Conservation (phyloP, 1,140 invertebrate genomes). For the Drosophila aff. region DNA sequence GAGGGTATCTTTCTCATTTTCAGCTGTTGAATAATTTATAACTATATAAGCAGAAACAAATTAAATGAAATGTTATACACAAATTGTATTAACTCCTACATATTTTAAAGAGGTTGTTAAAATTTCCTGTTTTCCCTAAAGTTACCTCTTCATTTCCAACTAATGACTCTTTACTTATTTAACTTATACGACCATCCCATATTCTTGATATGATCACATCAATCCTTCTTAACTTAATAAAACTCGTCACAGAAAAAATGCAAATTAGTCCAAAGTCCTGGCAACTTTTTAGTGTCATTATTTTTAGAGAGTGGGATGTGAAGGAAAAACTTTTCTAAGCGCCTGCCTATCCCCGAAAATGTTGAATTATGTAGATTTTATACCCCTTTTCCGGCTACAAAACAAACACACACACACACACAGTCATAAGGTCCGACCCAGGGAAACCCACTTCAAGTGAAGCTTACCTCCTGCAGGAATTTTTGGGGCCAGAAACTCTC, state of each 20-base stretch:
- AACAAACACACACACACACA: conserved; percentile 3
- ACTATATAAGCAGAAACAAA: background rate
- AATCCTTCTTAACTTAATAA: conserved; percentile 32
- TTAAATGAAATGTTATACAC: background rate
- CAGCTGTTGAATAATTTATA: background rate
- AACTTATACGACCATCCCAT: conserved; percentile 1
- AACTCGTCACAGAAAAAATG: conserved; percentile 30
- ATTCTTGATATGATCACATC: conserved; percentile 22
- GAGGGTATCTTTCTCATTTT: no score
- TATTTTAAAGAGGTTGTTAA: background rate
- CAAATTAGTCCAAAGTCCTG: conserved; percentile 46
- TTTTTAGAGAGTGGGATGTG: background rate
- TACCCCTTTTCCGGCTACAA: conserved; percentile 17
- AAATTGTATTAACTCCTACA: background rate
- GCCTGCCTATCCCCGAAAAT: conserved; percentile 15
- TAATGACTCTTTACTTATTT: conserved; percentile 17
- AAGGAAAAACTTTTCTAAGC: conserved; percentile 24
- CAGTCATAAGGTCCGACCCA: background rate
- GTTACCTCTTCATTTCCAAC: conserved; percentile 4
- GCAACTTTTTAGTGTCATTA: conserved; percentile 24
- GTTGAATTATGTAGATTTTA: conserved; percentile 37
- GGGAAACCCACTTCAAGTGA: conserved; percentile 18
- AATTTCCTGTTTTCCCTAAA: background rate
- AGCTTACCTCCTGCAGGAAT: conserved; percentile 31
- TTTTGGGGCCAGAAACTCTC: conserved; percentile 3